A percentile compares a stretch with the other conserved stretches of the same genome.
phyloP scores from a whole-genome alignment of 2,888 invertebrate species.

The Cremastinae sp. region DNA sequence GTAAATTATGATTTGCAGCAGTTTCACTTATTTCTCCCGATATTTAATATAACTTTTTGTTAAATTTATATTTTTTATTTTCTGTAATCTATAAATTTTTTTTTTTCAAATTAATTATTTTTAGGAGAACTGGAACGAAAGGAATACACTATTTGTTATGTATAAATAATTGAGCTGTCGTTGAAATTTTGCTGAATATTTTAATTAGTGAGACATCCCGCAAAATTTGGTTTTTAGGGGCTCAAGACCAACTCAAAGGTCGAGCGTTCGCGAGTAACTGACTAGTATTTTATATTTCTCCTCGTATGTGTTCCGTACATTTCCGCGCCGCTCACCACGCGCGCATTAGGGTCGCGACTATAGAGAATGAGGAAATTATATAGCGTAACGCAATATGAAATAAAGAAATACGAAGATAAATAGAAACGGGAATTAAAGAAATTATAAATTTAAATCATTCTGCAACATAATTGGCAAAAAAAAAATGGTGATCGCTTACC shows the following conservation, averaged over 20 bases:
- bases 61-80: no score
- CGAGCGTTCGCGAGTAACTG: slow-evolving; percentile 63
- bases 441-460: no score
- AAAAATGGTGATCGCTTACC: no score
- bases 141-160: no score
- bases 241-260: slow-evolving; percentile 49
- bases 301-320: slow-evolving; percentile 60
- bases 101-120: not conserved
- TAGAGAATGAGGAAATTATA: not conserved
- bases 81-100: not conserved
- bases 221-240: slow-evolving; percentile 22
- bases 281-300: slow-evolving; percentile 38
- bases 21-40: no score
- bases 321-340: slow-evolving; percentile 64
- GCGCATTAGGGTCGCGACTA: slow-evolving; percentile 61
- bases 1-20: slow-evolving; percentile 39
- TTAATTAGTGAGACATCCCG: slow-evolving; percentile 9
- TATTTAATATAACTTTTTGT: no score
- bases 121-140: not conserved
- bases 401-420: no score
- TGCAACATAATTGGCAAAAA: no score
- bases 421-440: no score
- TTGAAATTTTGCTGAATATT: not conserved
- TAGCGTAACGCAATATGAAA: not conserved
- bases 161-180: no score